Conservation (phyloP, 2,113 vertebrate species). For the Pygoscelis antarcticus region DNA sequence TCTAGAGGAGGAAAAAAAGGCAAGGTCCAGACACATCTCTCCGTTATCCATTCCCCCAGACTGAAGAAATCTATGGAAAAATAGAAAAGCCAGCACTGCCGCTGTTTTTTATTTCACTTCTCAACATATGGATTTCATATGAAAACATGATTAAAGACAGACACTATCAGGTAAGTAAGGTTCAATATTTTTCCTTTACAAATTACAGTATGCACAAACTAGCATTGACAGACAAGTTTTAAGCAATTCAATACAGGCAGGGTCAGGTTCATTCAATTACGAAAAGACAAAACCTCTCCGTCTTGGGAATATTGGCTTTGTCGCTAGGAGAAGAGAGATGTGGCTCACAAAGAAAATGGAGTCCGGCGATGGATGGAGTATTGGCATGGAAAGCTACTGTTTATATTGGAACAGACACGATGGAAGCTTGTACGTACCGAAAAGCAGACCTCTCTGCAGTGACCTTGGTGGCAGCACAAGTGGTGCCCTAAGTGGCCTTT, state of each 20-base stretch:
- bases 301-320: not conserved
- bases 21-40: not conserved
- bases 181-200: not conserved
- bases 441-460: not conserved
- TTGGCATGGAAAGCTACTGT: not conserved
- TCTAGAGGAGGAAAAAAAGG: rapidly evolving
- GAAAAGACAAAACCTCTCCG: not conserved
- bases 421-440: not conserved
- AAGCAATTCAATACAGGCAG: not conserved
- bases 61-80: not conserved
- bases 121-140: not conserved
- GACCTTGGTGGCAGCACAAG: not conserved
- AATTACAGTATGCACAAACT: not conserved
- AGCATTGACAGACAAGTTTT: not conserved
- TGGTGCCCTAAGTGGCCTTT: not conserved
- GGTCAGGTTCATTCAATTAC: not conserved
- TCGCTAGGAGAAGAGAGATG: not conserved
- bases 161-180: not conserved
- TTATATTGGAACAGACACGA: rapidly evolving
- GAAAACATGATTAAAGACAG: not conserved
- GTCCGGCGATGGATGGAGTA: not conserved
- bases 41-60: not conserved
- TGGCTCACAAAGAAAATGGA: not conserved
- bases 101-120: not conserved
- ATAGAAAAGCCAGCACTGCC: not conserved